Evolutionary conservation across 2,797 vertebrate species (phyloP), one percentile per base, ranked within the genome.

Genomic region (Semaprochilodus insignis): DNA sequence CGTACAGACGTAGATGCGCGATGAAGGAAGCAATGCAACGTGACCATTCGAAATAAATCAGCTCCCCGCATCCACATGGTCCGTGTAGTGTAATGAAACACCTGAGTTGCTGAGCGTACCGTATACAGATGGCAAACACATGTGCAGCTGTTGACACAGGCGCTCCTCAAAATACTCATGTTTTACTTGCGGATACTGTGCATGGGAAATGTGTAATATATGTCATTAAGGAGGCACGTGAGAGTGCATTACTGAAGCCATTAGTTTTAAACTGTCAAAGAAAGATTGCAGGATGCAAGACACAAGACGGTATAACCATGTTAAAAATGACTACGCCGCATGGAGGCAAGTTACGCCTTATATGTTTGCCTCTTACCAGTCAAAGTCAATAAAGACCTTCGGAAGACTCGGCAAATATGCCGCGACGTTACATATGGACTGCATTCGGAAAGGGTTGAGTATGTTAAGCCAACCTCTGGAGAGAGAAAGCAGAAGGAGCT

Each of bases 71-170:
- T 79, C 57, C 40, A 48, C 23, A 27, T 73, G 72, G 54, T 59
- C 66, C 36, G 34, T 55, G 76, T 31, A 62, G 69, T 27, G 13
- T 73, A 74, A 74, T 31, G 60, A 74, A 69, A 67, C 76, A 83
- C 81, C 77, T 79, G 77, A 83, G 77, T 25, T 52, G 44, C 75
- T 79, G 40, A 69, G 52, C 65, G 51, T 3, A 74, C 55, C 19
- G 15, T 34, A 23, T 17, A 69, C 77, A 74, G 51, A 83, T 83
- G 82, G 70, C 34, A 34, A 79, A 79, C 82, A 78, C 77, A 83
- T 74, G 76, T 66, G 70, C 51, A 16, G 76, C 81, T 78, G 77
- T 60, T 78, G 76, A 74, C 76, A 67, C 36, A 15, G 59, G 77
- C 77, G 52, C 76, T 74, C 74, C 44, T 69, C 31, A 27, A 55